Base-by-base conservation (phyloP, 1,140 invertebrate species). In the Sogatella furcifera region DNA sequence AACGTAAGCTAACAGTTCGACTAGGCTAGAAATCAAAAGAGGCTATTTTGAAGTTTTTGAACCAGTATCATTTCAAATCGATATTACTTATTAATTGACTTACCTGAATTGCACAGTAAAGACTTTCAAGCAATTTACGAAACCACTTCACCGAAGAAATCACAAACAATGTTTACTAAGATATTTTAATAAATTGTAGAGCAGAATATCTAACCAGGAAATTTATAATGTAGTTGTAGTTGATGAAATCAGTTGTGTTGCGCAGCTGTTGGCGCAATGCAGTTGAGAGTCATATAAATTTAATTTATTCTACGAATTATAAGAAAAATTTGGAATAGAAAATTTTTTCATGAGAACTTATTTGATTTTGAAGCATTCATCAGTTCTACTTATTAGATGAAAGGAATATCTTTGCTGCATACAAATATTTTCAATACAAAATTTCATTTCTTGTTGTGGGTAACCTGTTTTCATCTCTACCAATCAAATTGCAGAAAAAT, bases 121-220 rank as follows among this genome's bases (percentile, higher is more conserved):
- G 10, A 41, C 15, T 43, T 17, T 22, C 15, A 19, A 38, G 34
- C 22, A 43, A 58, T 57, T 28, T 43, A 24, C 15, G 15, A 59
- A 34, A 52, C 22, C 24, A 19, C 55, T 55, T 38, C 21, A 57
- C 19, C 24, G 57, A 57, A 55, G 24, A 54, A 15, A 52, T 59
- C 52, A 61, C 52, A 53, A 19, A 54, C 57, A 52, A 52, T 62
- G 22, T 54, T 46, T 55, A 59, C 60, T 52, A 55, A 64, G 31
- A 19, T 49, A 59, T 49, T 49, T 31, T 55, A 49, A 49, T 57
- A 34, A 52, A 61, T 57, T 66, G 62, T 62, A 60, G 63, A 65
- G 63, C 65, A 63, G 67, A 66, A 66, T 64, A 61, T 63, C 52
- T 63, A 54, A 67, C 64, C 63, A 67, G 67, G 64, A 67, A 68